phyloP scores from a whole-genome alignment of 2,888 invertebrate genomes.

The Caenorhabditis plicata region DNA sequence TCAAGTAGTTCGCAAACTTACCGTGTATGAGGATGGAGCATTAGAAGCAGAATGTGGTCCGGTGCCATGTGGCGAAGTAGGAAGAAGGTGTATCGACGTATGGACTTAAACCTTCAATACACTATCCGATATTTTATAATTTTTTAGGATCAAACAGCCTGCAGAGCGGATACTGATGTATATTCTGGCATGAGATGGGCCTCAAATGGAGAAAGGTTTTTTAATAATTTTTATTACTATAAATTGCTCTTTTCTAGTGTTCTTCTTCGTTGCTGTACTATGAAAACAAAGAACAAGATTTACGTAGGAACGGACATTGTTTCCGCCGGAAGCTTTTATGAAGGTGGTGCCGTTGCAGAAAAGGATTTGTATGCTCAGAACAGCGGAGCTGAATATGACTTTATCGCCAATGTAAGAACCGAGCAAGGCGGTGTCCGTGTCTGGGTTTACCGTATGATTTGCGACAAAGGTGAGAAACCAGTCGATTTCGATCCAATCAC shows the following conservation, averaged over 20 bases:
- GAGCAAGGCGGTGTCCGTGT: constrained; percentile 64
- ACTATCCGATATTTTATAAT: neutral
- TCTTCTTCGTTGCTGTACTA: constrained; percentile 57
- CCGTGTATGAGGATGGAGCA: constrained; percentile 64
- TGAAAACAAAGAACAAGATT: constrained; percentile 51
- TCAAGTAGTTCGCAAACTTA: constrained; percentile 62
- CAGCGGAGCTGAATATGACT: constrained; percentile 60
- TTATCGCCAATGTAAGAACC: constrained; percentile 59
- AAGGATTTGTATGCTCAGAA: constrained; percentile 54
- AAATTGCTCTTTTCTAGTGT: constrained; percentile 37
- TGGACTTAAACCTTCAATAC: neutral
- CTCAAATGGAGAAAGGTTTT: constrained; percentile 56
- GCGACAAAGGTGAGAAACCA: constrained; percentile 36
- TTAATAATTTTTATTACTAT: neutral
- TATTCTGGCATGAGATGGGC: constrained; percentile 64
- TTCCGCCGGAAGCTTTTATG: constrained; percentile 56
- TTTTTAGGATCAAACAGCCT: constrained; percentile 39
- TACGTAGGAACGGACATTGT: constrained; percentile 64
- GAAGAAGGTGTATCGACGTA: constrained; percentile 33
- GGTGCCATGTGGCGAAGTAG: constrained; percentile 61
- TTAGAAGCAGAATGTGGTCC: constrained; percentile 65
- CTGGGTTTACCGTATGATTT: constrained; percentile 60
- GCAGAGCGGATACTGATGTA: constrained; percentile 49
- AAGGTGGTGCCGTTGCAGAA: constrained; percentile 56
- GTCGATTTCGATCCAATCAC: constrained; percentile 31